These are phyloP conservation scores for Dromiciops gliroides DNA, from an alignment of 2,113 vertebrate species.

Conservation along the genomic window DNA sequence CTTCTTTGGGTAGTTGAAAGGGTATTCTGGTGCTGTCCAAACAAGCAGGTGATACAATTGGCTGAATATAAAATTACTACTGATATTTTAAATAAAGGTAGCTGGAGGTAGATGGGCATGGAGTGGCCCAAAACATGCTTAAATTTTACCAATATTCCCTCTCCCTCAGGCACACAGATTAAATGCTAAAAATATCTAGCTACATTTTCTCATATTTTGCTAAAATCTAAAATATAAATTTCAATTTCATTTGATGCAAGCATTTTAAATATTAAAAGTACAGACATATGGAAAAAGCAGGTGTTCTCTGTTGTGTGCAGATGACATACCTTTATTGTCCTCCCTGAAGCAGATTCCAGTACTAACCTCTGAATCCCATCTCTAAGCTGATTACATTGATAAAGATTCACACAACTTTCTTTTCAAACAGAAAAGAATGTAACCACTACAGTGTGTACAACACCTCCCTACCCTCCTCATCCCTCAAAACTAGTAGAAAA, in stretches of 20 bases:
- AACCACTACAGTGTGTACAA: not conserved
- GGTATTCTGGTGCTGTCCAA: not conserved
- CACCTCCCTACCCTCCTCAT: too few species aligned
- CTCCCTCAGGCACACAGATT: not conserved
- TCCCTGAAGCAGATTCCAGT: not conserved
- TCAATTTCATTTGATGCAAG: not conserved
- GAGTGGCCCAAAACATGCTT: not conserved
- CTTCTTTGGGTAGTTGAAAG: not conserved
- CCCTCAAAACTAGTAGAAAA: not conserved
- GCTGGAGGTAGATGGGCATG: not conserved
- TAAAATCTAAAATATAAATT: not conserved
- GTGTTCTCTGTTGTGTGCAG: not conserved
- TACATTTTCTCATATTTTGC: not conserved
- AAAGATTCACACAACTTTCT: not conserved
- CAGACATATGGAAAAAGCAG: not conserved
- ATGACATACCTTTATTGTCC: too few species aligned
- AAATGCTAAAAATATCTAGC: not conserved
- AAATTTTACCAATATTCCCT: not conserved
- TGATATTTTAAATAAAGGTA: not conserved
- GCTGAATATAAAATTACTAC: not conserved
- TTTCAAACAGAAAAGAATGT: not conserved
- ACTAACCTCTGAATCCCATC: not conserved
- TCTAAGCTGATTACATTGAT: not conserved
- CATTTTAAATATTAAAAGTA: not conserved
- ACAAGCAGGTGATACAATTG: not conserved